phyloP scores from a whole-genome alignment of 2,113 vertebrate species.

The Tachysurus vachellii region DNA sequence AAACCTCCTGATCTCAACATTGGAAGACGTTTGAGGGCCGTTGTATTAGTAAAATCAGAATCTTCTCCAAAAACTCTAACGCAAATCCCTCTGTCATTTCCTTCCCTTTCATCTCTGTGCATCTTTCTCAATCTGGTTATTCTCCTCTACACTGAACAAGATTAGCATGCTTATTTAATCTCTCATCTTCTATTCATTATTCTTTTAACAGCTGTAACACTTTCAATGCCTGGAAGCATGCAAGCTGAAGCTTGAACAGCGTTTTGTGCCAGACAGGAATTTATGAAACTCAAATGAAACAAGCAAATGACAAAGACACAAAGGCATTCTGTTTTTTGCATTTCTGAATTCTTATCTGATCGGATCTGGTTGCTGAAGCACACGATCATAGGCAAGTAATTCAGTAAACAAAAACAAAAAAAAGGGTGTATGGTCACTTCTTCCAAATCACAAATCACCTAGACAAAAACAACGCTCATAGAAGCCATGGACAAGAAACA shows the following conservation, averaged over 20 bases:
- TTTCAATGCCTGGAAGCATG: neutral
- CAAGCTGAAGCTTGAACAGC: conserved; percentile 2
- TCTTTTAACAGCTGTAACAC: conserved; percentile 21
- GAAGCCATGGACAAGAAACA: no score
- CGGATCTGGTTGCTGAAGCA: neutral
- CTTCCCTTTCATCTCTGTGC: no score
- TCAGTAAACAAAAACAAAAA: neutral
- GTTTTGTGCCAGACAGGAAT: neutral
- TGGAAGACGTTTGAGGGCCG: neutral
- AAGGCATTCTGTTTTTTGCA: neutral
- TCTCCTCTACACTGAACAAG: neutral
- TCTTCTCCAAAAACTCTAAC: neutral
- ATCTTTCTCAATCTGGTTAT: neutral
- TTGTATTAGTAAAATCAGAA: neutral
- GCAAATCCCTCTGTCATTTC: no score
- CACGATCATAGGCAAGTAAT: neutral
- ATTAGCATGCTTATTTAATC: neutral
- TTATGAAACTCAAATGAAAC: neutral
- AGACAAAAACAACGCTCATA: no score
- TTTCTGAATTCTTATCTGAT: no score
- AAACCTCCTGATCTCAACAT: neutral
- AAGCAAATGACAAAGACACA: neutral
- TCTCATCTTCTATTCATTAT: neutral
- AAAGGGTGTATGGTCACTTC: no score
- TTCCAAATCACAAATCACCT: no score